These are phyloP conservation scores for Eubucco bourcierii DNA, from an alignment of 2,113 vertebrate genomes.

Conservation along the genomic window DNA sequence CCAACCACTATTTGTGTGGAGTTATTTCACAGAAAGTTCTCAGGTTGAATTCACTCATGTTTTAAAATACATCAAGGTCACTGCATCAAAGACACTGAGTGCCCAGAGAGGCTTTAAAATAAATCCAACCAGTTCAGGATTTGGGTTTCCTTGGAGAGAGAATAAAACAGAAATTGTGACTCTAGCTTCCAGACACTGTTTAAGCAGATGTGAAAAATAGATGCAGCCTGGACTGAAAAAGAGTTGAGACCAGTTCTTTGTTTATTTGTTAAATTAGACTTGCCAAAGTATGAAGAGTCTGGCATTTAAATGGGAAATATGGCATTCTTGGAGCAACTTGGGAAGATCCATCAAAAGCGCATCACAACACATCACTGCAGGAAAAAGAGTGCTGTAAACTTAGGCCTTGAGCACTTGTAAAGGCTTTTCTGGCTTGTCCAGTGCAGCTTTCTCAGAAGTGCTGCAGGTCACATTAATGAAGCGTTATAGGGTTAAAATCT, in stretches of 20 bases:
- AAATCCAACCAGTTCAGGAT: not conserved
- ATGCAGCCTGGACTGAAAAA: not conserved
- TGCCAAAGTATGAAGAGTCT: slow-evolving; percentile 21
- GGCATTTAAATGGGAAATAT: not conserved
- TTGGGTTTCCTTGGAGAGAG: not conserved
- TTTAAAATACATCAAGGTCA: not conserved
- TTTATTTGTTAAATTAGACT: slow-evolving; percentile 35
- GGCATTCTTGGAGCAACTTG: not conserved
- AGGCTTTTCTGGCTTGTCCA: not conserved
- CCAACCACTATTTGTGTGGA: not conserved
- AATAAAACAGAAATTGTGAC: slow-evolving; percentile 15
- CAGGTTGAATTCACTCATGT: not conserved
- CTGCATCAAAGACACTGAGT: not conserved
- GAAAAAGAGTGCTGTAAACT: not conserved
- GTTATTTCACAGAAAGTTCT: not conserved
- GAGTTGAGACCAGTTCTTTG: not conserved
- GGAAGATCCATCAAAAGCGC: not conserved
- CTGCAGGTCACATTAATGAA: not conserved
- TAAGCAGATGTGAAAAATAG: slow-evolving; percentile 42
- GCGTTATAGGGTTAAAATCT: not conserved
- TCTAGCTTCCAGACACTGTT: slow-evolving; percentile 18
- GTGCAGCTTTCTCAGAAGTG: not conserved
- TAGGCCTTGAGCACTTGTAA: not conserved
- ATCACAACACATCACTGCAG: not conserved
- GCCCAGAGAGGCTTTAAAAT: not conserved